A percentile compares a stretch with the other conserved stretches of the same genome.
Conservation (phyloP, 2,113 vertebrate species). For the Microtus pennsylvanicus region DNA sequence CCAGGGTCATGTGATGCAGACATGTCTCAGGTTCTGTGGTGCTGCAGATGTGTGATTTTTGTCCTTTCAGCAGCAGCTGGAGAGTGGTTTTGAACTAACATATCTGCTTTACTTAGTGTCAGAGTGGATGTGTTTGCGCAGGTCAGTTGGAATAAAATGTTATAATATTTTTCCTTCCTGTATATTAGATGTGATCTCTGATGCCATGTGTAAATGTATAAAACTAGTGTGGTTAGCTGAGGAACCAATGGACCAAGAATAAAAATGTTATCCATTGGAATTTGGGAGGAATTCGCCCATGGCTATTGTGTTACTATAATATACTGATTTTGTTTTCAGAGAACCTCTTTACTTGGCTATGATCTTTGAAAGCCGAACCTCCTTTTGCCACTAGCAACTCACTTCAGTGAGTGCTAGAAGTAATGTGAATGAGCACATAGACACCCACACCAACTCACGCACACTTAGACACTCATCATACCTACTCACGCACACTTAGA, state of each 20-base stretch:
- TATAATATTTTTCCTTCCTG: neutral
- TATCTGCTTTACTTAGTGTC: neutral
- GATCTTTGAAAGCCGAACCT: neutral
- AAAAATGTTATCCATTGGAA: neutral
- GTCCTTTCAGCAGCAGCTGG: neutral
- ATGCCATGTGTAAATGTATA: neutral
- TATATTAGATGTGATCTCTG: neutral
- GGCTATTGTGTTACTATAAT: neutral
- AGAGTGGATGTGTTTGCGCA: neutral
- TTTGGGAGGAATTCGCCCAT: neutral
- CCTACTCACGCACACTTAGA: too few species aligned
- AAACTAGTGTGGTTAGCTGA: neutral
- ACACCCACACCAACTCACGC: too few species aligned
- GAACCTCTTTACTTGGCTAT: neutral
- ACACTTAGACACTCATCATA: too few species aligned
- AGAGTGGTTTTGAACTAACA: neutral
- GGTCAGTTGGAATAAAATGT: neutral
- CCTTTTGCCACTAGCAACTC: neutral
- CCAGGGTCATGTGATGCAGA: neutral
- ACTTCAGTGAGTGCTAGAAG: neutral
- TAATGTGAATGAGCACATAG: neutral
- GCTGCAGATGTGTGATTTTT: neutral
- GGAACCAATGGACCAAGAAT: neutral
- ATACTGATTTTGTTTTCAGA: conserved; percentile 24
- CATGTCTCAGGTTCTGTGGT: neutral